phyloP scores from a whole-genome alignment of 2,797 vertebrate genomes.

The Iguana delicatissima region DNA sequence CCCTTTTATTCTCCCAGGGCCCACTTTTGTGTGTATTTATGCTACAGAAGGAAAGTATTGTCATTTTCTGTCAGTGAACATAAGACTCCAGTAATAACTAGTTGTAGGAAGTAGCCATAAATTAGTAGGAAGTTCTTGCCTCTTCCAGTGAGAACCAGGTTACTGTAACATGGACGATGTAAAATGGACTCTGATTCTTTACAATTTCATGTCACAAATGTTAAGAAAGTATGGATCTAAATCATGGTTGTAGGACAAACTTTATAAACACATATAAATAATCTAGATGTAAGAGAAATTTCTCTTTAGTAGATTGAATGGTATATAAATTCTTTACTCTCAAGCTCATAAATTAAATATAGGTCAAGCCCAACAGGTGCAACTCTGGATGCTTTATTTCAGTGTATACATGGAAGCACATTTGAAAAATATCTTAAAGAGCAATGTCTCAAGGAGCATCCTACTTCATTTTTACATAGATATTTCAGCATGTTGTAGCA shows the following conservation, averaged over 20 bases:
- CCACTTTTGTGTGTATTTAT: background rate
- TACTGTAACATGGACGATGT: background rate
- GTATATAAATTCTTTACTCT: background rate
- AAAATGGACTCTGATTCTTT: background rate
- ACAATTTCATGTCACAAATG: background rate
- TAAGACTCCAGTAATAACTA: background rate
- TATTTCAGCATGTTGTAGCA: background rate
- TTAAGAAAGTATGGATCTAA: background rate
- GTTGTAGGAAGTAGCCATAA: background rate
- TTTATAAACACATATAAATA: background rate
- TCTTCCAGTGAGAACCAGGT: slow-evolving; percentile 11
- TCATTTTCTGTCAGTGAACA: background rate
- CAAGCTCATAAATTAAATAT: background rate
- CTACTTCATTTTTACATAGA: background rate
- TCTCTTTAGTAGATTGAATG: background rate
- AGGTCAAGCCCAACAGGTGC: background rate
- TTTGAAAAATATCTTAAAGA: background rate
- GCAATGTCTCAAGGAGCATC: background rate
- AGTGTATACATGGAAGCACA: background rate
- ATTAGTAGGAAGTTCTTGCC: background rate
- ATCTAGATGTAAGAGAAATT: background rate
- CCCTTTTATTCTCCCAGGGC: background rate
- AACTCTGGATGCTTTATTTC: slow-evolving; percentile 11
- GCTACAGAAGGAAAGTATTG: background rate
- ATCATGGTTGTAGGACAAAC: background rate